phyloP scores from a whole-genome alignment of 2,888 invertebrate species.

The Hesperia comma region DNA sequence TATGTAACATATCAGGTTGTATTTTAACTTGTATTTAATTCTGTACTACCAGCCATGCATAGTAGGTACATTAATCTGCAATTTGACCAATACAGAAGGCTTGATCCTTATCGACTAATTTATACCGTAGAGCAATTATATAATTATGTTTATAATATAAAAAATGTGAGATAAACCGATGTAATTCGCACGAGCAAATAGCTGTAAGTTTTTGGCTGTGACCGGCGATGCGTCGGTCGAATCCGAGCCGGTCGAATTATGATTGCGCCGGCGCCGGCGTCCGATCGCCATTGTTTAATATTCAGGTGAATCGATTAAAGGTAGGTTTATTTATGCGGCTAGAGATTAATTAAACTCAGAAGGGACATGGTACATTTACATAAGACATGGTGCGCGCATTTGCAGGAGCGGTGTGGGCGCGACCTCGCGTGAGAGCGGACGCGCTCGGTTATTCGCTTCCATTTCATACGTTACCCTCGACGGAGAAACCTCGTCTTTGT shows the following conservation, averaged over 20 bases:
- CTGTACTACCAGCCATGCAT: too few species aligned
- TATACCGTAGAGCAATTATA: too few species aligned
- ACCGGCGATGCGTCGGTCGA: neutral
- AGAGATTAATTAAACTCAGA: constrained; percentile 80
- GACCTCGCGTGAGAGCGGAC: constrained; percentile 55
- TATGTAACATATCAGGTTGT: too few species aligned
- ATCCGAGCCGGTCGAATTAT: constrained; percentile 39
- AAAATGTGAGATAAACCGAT: too few species aligned
- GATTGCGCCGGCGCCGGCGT: constrained; percentile 46
- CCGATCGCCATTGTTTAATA: constrained; percentile 61
- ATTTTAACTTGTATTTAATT: too few species aligned
- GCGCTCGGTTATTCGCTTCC: constrained; percentile 40
- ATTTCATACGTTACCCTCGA: constrained; percentile 39
- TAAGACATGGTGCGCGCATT: constrained; percentile 82
- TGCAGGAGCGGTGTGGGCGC: constrained; percentile 70
- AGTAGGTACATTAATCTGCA: too few species aligned
- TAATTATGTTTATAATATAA: too few species aligned
- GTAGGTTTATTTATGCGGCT: constrained; percentile 76
- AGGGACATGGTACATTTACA: constrained; percentile 81
- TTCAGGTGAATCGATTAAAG: constrained; percentile 67
- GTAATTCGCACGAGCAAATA: neutral
- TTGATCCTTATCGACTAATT: too few species aligned
- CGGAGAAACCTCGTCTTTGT: constrained; percentile 19
- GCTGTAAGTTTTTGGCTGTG: neutral
- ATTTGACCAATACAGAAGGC: too few species aligned